Conservation (phyloP, 2,797 vertebrate genomes). For the Sebastes kiyomatsui region DNA sequence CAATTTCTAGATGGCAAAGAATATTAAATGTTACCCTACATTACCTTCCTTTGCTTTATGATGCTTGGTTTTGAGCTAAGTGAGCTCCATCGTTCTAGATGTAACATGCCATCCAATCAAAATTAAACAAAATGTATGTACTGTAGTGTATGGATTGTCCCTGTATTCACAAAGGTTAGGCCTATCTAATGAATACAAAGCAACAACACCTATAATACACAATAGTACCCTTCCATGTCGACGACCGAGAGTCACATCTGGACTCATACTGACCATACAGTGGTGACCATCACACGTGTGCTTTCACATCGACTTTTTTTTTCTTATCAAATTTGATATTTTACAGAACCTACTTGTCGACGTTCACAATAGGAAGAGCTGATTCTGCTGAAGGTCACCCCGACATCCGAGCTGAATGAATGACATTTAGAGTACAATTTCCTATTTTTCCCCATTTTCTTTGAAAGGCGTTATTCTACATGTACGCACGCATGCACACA, state of each 20-base stretch:
- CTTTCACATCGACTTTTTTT: conserved; percentile 73
- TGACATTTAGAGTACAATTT: conserved; percentile 90
- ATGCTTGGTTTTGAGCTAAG: neutral
- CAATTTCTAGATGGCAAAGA: neutral
- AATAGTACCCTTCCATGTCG: too few relatives aligned
- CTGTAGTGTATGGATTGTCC: neutral
- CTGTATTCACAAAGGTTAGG: conserved; percentile 17
- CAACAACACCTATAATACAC: neutral
- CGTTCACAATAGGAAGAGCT: conserved; percentile 85
- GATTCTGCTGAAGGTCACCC: conserved; percentile 90
- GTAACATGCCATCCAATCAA: neutral
- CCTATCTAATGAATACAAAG: conserved; percentile 18
- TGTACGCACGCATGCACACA: conserved; percentile 29
- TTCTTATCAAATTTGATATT: conserved; percentile 86
- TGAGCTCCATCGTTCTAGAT: neutral
- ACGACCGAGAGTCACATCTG: neutral
- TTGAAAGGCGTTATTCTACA: conserved; percentile 70
- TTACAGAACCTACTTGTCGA: conserved; percentile 81
- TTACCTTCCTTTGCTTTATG: neutral
- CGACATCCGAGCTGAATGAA: conserved; percentile 84
- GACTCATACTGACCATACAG: conserved; percentile 18
- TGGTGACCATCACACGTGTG: conserved; percentile 42
- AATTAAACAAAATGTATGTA: neutral
- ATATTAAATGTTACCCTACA: neutral
- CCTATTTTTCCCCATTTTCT: conserved; percentile 81